Percentiles rank a stretch among this genome's conserved stretches.
These are phyloP conservation scores for Chloebia gouldiae DNA, from an alignment of 2,113 vertebrate genomes.

Conservation along the genomic window DNA sequence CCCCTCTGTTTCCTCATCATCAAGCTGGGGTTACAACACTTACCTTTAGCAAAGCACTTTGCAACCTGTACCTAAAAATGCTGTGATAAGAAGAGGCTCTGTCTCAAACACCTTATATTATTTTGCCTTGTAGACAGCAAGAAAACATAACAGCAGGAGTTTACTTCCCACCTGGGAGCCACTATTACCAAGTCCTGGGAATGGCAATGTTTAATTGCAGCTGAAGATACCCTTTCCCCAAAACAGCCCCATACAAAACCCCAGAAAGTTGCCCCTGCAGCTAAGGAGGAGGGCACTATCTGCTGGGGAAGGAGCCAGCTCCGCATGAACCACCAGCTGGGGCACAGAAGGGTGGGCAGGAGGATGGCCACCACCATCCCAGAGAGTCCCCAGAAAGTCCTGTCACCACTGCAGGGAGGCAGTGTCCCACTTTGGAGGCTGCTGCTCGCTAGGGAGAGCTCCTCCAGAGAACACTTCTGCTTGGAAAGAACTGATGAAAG, in stretches of 20 bases:
- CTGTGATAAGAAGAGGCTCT: neutral
- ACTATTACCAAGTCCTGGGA: neutral
- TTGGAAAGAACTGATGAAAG: slow-evolving; percentile 15
- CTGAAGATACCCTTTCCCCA: neutral
- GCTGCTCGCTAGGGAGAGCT: neutral
- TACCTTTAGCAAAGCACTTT: neutral
- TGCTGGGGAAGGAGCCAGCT: neutral
- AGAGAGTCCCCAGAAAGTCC: neutral
- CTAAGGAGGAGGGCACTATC: neutral
- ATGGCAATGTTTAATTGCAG: neutral
- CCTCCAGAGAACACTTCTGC: neutral
- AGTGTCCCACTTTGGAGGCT: slow-evolving; percentile 13
- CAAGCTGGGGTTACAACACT: neutral
- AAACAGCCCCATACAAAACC: neutral
- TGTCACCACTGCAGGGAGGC: neutral
- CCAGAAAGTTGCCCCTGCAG: neutral
- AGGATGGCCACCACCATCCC: neutral
- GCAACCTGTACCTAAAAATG: neutral
- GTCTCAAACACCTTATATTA: neutral
- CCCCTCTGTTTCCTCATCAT: neutral
- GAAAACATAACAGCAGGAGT: neutral
- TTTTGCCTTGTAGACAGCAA: neutral
- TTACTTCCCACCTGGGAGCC: neutral
- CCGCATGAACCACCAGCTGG: accelerated
- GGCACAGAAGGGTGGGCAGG: neutral